Evolutionary conservation across 2,113 vertebrate genomes (phyloP).

Genomic region (Ondatra zibethicus): DNA sequence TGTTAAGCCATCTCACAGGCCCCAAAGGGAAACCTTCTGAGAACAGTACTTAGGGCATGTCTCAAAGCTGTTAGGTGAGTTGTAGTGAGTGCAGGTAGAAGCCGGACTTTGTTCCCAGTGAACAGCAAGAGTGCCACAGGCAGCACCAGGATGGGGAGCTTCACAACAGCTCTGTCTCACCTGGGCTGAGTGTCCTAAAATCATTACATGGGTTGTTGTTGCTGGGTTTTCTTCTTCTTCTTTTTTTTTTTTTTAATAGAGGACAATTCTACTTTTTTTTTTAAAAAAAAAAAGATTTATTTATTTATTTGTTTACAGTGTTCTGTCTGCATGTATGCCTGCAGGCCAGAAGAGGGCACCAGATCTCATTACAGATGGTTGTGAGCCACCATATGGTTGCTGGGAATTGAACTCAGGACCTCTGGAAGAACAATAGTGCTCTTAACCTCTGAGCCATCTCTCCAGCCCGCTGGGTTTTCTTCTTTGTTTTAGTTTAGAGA

Average conservation of each 20-base stretch:
- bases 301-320: no score
- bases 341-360: no score
- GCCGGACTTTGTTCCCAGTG: not conserved
- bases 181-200: not conserved
- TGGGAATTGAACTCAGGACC: no score
- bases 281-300: no score
- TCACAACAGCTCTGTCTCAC: not conserved
- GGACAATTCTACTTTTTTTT: no score
- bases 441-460: no score
- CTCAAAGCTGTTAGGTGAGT: not conserved
- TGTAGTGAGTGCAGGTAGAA: not conserved
- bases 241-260: no score
- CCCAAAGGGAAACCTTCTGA: slow-evolving; percentile 6
- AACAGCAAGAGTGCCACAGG: not conserved
- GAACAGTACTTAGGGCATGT: not conserved
- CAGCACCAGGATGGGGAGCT: slow-evolving; percentile 39
- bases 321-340: no score
- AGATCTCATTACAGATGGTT: no score
- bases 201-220: not conserved
- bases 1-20: not conserved
- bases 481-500: not conserved
- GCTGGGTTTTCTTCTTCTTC: not conserved
- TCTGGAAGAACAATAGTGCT: no score
- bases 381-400: no score
- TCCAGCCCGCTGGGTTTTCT: not conserved